Evolutionary conservation across 2,113 vertebrate species (phyloP).

Genomic region (Nyctibius bracteatus): DNA sequence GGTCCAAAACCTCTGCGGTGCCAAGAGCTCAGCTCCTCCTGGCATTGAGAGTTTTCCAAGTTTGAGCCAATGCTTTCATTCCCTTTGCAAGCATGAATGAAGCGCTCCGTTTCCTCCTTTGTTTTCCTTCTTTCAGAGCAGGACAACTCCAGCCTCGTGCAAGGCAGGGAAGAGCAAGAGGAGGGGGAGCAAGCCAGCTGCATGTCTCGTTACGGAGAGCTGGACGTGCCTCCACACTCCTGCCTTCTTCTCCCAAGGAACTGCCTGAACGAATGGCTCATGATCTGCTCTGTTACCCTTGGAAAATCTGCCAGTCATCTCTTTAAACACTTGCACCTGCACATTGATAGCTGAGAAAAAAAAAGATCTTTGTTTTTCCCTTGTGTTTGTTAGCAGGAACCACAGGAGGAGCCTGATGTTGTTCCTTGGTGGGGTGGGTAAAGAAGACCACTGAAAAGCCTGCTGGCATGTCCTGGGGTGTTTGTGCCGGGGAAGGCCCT

Average conservation of each 20-base stretch:
- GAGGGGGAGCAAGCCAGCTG: not conserved
- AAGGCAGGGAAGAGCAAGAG: not conserved
- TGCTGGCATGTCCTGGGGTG: not conserved
- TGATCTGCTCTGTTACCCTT: not conserved
- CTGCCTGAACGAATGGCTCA: not conserved
- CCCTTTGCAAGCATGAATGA: not conserved
- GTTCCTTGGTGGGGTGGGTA: not conserved
- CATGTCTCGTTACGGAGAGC: not conserved
- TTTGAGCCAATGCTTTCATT: not conserved
- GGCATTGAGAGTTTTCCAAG: not conserved
- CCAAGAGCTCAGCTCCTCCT: not conserved
- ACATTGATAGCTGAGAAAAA: not conserved
- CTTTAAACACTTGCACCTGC: not conserved
- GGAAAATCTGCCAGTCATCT: not conserved
- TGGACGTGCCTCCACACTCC: accelerated
- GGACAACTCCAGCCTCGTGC: not conserved
- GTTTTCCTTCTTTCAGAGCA: not conserved
- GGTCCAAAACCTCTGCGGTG: not conserved
- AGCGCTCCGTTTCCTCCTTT: not conserved
- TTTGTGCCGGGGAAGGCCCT: not conserved
- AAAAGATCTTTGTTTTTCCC: not conserved
- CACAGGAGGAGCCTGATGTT: not conserved
- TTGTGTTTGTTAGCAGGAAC: not conserved
- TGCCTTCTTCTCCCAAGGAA: not conserved
- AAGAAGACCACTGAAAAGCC: not conserved